These are phyloP conservation scores for Parotocinclus haroldoi DNA, from an alignment of 2,797 vertebrate genomes.

Conservation along the genomic window DNA sequence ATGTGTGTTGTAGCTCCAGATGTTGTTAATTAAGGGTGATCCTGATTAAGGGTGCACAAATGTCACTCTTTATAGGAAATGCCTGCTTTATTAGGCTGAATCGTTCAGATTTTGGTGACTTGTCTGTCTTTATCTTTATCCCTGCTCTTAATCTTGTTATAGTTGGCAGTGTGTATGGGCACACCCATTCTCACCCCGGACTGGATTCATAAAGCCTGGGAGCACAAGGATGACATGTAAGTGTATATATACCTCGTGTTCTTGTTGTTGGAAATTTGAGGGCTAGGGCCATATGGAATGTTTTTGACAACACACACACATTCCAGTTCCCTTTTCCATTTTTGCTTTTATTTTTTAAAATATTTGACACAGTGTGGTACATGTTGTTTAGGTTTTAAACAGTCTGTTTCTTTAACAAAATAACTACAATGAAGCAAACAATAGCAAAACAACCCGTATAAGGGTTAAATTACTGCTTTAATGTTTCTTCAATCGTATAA, in stretches of 20 bases:
- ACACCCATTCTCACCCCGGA: constrained; percentile 90
- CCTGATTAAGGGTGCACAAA: constrained; percentile 36
- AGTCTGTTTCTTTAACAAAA: too few species aligned
- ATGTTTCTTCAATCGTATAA: too few species aligned
- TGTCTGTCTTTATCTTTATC: neutral
- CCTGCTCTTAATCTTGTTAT: neutral
- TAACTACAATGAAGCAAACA: too few species aligned
- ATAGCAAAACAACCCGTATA: too few species aligned
- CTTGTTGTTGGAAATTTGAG: too few species aligned
- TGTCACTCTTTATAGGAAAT: constrained; percentile 24
- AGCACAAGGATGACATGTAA: constrained; percentile 85
- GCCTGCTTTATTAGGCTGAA: constrained; percentile 22
- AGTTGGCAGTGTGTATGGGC: constrained; percentile 95
- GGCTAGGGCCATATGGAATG: too few species aligned
- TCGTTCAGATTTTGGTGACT: constrained; percentile 25
- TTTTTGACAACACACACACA: too few species aligned
- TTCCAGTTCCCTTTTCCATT: too few species aligned
- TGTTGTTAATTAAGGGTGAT: constrained; percentile 35
- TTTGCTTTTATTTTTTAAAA: too few species aligned
- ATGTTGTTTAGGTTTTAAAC: too few species aligned
- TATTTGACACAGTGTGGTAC: too few species aligned
- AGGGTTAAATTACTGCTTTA: too few species aligned
- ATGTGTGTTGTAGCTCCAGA: neutral
- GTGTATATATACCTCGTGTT: constrained; percentile 48
- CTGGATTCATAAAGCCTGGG: constrained; percentile 94